A percentile compares a stretch with the other conserved stretches of the same genome.
These are phyloP conservation scores for Tachina grossa DNA, from an alignment of 2,888 invertebrate species.

Conservation along the genomic window DNA sequence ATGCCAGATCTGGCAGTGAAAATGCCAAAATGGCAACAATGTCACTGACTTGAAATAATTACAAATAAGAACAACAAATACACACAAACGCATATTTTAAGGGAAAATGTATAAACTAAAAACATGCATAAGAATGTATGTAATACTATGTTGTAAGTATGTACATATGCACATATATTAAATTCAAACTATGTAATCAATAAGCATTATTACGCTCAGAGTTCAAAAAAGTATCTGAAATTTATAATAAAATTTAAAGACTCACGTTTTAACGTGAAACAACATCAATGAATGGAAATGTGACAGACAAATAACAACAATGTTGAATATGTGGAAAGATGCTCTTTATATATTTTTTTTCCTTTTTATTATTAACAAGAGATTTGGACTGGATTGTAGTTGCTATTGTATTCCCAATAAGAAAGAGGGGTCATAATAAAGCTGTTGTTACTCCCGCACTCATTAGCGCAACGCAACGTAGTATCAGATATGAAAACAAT, in stretches of 20 bases:
- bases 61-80: neutral
- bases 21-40: no score
- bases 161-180: neutral
- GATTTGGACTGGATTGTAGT: conserved; percentile 31
- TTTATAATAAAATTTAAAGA: conserved; percentile 4
- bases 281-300: conserved; percentile 14
- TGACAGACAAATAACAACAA: neutral
- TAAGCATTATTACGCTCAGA: conserved; percentile 21
- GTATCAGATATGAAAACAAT: conserved; percentile 5
- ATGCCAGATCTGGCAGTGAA: no score
- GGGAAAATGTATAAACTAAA: conserved; percentile 26
- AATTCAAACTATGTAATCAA: neutral
- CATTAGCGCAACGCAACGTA: conserved; percentile 29
- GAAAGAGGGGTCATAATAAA: conserved; percentile 16
- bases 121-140: no score
- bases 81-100: neutral
- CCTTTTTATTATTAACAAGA: conserved; percentile 29
- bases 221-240: neutral
- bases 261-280: conserved; percentile 4
- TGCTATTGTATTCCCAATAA: neutral
- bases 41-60: conserved; percentile 35
- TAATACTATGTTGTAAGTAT: no score
- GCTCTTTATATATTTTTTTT: conserved; percentile 33
- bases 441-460: conserved; percentile 51
- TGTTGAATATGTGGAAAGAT: conserved; percentile 17